Evolutionary conservation across 2,797 vertebrate genomes (phyloP).

Genomic region (Sphaeramia orbicularis): DNA sequence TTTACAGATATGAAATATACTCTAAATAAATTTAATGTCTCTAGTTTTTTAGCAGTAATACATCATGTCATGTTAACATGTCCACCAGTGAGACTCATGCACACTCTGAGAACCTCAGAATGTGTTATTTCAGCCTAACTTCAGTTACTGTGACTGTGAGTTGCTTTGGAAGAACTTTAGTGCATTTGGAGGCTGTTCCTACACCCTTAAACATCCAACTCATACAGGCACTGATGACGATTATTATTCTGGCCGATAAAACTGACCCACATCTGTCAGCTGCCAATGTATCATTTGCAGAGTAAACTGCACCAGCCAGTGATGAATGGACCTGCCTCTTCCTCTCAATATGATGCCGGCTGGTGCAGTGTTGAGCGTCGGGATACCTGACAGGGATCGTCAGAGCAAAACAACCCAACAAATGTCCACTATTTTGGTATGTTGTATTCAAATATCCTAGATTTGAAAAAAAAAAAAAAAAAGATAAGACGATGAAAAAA

Average conservation of each 20-base stretch:
- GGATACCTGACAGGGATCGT: slow-evolving; percentile 48
- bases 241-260: slow-evolving; percentile 60
- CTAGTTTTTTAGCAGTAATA: no score
- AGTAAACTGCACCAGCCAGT: slow-evolving; percentile 53
- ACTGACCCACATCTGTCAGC: slow-evolving; percentile 75
- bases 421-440: no score
- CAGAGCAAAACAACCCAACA: slow-evolving; percentile 28
- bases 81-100: no score
- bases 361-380: slow-evolving; percentile 44
- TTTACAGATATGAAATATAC: no score
- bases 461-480: no score
- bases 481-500: no score
- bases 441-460: no score
- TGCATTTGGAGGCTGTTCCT: slow-evolving; percentile 13
- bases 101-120: no score
- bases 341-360: slow-evolving; percentile 56
- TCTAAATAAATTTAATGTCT: no score
- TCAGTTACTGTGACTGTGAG: neutral
- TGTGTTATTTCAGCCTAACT: neutral
- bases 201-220: slow-evolving; percentile 14
- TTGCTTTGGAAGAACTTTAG: slow-evolving; percentile 10
- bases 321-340: slow-evolving; percentile 75
- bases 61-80: no score
- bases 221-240: slow-evolving; percentile 24
- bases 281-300: slow-evolving; percentile 65